Percentiles rank a stretch among this genome's conserved stretches.
phyloP scores from a whole-genome alignment of 2,113 vertebrate genomes.

The Ranitomeya variabilis region DNA sequence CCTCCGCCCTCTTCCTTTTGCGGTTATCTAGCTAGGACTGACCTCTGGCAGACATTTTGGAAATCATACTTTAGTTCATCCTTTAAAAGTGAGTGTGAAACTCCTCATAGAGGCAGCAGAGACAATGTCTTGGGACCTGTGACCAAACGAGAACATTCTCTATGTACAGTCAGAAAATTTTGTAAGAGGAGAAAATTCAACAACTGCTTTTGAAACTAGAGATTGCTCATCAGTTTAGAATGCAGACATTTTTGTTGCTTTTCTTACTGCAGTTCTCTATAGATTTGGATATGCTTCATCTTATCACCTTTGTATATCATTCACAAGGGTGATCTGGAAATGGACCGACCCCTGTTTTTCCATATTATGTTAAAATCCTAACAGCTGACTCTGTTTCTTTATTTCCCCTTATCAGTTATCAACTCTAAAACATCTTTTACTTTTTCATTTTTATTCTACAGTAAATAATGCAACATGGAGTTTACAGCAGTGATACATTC shows the following conservation, averaged over 20 bases:
- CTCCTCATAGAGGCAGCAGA: neutral
- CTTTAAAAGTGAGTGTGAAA: neutral
- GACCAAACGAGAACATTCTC: constrained; percentile 2
- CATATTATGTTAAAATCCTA: neutral
- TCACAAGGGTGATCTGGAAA: neutral
- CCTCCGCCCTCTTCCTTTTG: too few species aligned
- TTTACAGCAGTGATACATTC: too few species aligned
- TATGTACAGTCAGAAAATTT: constrained; percentile 42
- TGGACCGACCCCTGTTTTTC: neutral
- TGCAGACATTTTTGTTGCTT: neutral
- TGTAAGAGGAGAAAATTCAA: neutral
- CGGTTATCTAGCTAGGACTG: neutral
- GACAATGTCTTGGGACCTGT: neutral
- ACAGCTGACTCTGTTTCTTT: neutral
- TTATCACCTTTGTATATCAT: neutral
- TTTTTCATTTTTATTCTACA: too few species aligned
- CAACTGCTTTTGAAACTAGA: constrained; percentile 49
- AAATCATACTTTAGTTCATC: neutral
- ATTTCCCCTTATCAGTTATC: too few species aligned
- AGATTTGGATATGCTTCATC: neutral
- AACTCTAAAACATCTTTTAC: too few species aligned
- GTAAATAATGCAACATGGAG: too few species aligned
- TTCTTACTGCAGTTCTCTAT: neutral
- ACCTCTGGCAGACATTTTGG: neutral
- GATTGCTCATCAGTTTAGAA: constrained; percentile 47